Conservation (phyloP, 2,113 vertebrate genomes). For the Saccopteryx bilineata region DNA sequence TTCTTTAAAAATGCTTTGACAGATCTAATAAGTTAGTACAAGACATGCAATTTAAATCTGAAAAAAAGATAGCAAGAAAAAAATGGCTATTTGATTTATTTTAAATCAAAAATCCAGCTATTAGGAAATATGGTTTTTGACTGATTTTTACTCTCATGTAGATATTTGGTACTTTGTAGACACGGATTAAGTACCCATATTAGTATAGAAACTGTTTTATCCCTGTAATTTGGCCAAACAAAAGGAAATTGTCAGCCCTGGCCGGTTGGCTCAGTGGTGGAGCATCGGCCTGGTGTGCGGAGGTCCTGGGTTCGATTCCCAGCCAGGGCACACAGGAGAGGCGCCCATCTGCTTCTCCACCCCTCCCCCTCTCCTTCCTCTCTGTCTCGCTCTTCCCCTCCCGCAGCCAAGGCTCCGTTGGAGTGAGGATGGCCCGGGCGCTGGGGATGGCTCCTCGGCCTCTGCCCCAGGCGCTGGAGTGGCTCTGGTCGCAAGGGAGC, state of each 20-base stretch:
- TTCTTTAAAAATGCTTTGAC: not conserved
- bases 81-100: conserved; percentile 2
- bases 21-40: not conserved
- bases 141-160: conserved; percentile 16
- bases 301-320: too few relatives aligned
- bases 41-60: conserved; percentile 10
- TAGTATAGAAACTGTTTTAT: not conserved
- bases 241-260: not conserved
- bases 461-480: too few relatives aligned
- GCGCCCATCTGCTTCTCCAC: too few relatives aligned
- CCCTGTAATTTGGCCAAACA: not conserved
- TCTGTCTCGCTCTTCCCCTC: too few relatives aligned
- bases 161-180: conserved; percentile 47
- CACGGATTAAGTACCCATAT: not conserved
- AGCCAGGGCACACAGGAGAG: too few relatives aligned
- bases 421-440: too few relatives aligned
- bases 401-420: too few relatives aligned
- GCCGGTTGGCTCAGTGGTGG: too few relatives aligned
- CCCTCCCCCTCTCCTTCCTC: too few relatives aligned
- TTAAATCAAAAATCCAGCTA: conserved; percentile 11
- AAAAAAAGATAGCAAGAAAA: conserved; percentile 4
- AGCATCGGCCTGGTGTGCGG: too few relatives aligned
- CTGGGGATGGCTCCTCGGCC: too few relatives aligned
- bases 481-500: too few relatives aligned
- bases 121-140: conserved; percentile 50